Percentiles rank a stretch among this genome's conserved stretches.
These are phyloP conservation scores for Mormoops blainvillei DNA, from an alignment of 2,113 vertebrate species.

Conservation along the genomic window DNA sequence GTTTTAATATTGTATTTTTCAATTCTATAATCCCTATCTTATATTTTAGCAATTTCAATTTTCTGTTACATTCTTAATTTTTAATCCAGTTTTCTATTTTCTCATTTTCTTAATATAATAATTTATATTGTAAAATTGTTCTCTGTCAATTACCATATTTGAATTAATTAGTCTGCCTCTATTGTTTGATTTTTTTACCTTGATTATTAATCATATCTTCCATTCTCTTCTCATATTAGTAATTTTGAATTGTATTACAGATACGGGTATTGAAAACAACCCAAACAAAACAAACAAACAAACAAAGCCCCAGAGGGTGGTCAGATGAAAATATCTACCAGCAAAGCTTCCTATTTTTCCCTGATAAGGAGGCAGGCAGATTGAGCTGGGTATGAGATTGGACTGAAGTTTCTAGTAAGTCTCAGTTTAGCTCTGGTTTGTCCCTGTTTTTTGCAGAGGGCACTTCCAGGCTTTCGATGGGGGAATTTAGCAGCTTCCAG, in stretches of 20 bases:
- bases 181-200: not conserved
- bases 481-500: not conserved
- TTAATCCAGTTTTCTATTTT: not conserved
- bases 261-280: not conserved
- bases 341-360: not conserved
- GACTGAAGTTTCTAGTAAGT: not conserved
- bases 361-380: not conserved
- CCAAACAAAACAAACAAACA: not conserved
- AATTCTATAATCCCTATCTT: not conserved
- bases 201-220: not conserved
- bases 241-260: not conserved
- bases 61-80: constrained; percentile 23
- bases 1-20: not conserved
- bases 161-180: not conserved
- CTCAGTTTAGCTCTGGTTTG: not conserved
- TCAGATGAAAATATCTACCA: not conserved
- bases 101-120: not conserved
- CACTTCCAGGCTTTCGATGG: not conserved
- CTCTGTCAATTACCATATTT: not conserved
- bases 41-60: not conserved
- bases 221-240: not conserved
- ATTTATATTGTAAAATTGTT: not conserved
- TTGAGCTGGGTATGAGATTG: not conserved
- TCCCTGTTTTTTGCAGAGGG: not conserved
- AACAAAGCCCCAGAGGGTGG: not conserved